phyloP scores from a whole-genome alignment of 2,797 vertebrate species.

The Bradypodion ventrale region DNA sequence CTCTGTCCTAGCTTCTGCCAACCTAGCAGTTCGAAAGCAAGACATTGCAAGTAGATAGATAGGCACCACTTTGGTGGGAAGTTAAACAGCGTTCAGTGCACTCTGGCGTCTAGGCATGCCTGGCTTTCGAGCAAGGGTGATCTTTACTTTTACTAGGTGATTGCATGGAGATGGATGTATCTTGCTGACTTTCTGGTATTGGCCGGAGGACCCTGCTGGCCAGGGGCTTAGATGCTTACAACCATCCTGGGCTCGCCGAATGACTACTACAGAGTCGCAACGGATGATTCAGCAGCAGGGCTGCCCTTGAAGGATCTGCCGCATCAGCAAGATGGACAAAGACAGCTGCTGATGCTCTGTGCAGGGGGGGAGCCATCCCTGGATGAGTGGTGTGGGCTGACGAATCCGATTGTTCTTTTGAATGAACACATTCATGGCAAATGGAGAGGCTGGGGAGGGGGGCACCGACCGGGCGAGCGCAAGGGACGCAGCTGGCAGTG shows the following conservation, averaged over 20 bases:
- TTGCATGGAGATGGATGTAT: too few species aligned
- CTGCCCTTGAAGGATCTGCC: background rate
- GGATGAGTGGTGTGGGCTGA: slow-evolving; percentile 1
- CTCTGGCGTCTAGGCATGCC: too few species aligned
- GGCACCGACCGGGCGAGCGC: accelerated
- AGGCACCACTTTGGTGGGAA: too few species aligned
- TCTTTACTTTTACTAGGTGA: too few species aligned
- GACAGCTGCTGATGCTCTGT: background rate
- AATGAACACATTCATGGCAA: background rate
- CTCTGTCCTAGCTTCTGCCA: too few species aligned
- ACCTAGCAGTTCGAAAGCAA: too few species aligned
- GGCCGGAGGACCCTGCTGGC: accelerated
- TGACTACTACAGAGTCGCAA: background rate
- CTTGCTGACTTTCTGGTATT: accelerated
- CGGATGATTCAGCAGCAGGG: background rate
- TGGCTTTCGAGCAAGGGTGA: too few species aligned
- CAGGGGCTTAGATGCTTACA: accelerated
- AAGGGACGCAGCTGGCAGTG: background rate
- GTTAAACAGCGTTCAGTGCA: too few species aligned
- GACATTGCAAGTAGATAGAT: too few species aligned
- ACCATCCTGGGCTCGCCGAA: background rate
- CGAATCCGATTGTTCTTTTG: background rate
- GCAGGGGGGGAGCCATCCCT: background rate
- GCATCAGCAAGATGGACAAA: background rate
- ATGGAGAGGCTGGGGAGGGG: background rate